phyloP scores from a whole-genome alignment of 1,140 invertebrate species.

The Cyclargus thomasi region DNA sequence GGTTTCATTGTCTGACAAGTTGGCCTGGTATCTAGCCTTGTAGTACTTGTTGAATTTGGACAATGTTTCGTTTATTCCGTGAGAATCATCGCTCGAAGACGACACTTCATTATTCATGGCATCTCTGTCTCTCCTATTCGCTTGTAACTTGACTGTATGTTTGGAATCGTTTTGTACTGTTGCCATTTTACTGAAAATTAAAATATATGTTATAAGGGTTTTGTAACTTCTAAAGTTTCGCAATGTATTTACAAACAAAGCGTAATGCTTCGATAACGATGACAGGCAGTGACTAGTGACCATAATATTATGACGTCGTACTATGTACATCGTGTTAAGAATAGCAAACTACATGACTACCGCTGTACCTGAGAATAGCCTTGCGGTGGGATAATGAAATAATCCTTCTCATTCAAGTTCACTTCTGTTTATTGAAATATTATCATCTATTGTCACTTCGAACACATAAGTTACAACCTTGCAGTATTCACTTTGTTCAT shows the following conservation, averaged over 20 bases:
- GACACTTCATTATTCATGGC: constrained; percentile 58
- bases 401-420: background rate
- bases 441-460: background rate
- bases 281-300: background rate
- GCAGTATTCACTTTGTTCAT: background rate
- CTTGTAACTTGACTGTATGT: constrained; percentile 24
- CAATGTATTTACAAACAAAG: background rate
- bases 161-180: constrained; percentile 38
- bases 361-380: constrained; percentile 4
- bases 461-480: background rate
- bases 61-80: constrained; percentile 26
- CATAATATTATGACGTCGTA: background rate
- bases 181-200: constrained; percentile 30
- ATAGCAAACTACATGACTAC: background rate
- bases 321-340: background rate
- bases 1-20: constrained; percentile 54
- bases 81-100: constrained; percentile 49
- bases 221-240: background rate
- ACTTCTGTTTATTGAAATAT: background rate
- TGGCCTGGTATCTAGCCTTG: constrained; percentile 41
- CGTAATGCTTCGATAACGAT: background rate
- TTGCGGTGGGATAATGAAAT: constrained; percentile 4
- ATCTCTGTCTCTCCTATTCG: constrained; percentile 32
- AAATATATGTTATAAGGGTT: background rate
- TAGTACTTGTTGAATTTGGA: constrained; percentile 47